Percentiles rank a stretch among this genome's conserved stretches.
Conservation (phyloP, 2,113 vertebrate species). For the Orthochromis malagaraziensis region DNA sequence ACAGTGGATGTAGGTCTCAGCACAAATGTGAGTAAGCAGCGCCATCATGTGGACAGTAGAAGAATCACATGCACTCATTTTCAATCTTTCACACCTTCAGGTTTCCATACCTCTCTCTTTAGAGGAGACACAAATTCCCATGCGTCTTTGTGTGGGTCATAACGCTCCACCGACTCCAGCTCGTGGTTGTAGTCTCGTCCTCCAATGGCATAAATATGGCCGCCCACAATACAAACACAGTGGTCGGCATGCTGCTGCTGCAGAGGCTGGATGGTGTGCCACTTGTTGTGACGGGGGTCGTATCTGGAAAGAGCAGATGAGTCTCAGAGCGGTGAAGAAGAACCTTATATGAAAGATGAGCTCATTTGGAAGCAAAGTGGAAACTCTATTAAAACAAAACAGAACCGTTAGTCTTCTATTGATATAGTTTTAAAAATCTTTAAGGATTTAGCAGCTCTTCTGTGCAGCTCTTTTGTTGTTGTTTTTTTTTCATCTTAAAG, state of each 20-base stretch:
- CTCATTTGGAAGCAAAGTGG: background rate
- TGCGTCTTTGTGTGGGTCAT: slow-evolving; percentile 84
- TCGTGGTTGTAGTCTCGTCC: slow-evolving; percentile 91
- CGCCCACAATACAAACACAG: slow-evolving; percentile 84
- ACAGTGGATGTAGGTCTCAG: background rate
- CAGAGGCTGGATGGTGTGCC: slow-evolving; percentile 88
- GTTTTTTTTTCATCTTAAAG: background rate
- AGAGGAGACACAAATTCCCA: slow-evolving; percentile 89
- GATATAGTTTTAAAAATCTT: background rate
- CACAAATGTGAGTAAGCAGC: background rate
- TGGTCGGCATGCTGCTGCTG: slow-evolving; percentile 91
- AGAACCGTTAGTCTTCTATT: background rate
- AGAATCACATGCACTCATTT: background rate
- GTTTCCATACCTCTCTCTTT: slow-evolving; percentile 76
- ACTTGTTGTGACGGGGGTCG: slow-evolving; percentile 91
- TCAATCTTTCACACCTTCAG: background rate
- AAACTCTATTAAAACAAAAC: background rate
- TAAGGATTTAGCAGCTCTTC: background rate
- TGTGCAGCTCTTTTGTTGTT: background rate
- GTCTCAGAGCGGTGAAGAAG: background rate
- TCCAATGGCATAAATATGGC: slow-evolving; percentile 86
- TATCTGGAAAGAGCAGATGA: slow-evolving; percentile 70
- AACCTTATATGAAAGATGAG: background rate
- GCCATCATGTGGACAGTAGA: slow-evolving; percentile 15
- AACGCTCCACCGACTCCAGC: slow-evolving; percentile 87